Evolutionary conservation across 2,888 invertebrate genomes (phyloP), one percentile per base, ranked within the genome.

Genomic region (Ophonus ardosiacus): DNA sequence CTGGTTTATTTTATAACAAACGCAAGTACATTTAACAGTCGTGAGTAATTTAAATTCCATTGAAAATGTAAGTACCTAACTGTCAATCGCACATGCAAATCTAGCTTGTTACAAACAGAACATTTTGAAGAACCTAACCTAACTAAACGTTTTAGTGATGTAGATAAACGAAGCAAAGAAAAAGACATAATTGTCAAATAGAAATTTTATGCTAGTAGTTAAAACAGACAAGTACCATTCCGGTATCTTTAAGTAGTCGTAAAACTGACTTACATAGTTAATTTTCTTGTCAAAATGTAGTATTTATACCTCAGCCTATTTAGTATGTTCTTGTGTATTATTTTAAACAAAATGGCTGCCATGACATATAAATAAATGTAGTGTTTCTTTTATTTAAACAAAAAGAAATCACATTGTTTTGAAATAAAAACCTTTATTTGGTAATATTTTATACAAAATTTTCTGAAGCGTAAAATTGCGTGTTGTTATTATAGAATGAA

Each of bases 151-250:
- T 51, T 51, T 51, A 51, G 43, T 51, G 43, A 51, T 51, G 43
- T 13, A 51, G 43, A 51, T 51, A 51, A 51, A 68, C 38, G 7
- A 5, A 38, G 68, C 31, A 68, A 68, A 31, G 68, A 68, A 38
- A 68, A 68, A 31, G n/a, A n/a, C 68, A 68, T 68, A 68, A 68
- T 68, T 38, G 68, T 68, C 68, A 68, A 68, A 68, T 68, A 21
- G 68, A 68, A 68, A 38, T 38, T 68, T 68, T 68, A 68, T 68
- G 68, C 68, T 15, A 24, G 68, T 68, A 31, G 24, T 68, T 24
- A 68, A 68, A 68, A 68, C 18, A 68, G 68, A 68, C 68, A 68
- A 68, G 68, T 68, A 68, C 68, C 68, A 68, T 68, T 68, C 68
- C 38, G 13, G 68, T 68, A 68, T 68, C 68, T 68, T 68, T 68